A percentile compares a stretch with the other conserved stretches of the same genome.
Conservation (phyloP, 2,797 vertebrate genomes). For the Gymnothorax reevesii region DNA sequence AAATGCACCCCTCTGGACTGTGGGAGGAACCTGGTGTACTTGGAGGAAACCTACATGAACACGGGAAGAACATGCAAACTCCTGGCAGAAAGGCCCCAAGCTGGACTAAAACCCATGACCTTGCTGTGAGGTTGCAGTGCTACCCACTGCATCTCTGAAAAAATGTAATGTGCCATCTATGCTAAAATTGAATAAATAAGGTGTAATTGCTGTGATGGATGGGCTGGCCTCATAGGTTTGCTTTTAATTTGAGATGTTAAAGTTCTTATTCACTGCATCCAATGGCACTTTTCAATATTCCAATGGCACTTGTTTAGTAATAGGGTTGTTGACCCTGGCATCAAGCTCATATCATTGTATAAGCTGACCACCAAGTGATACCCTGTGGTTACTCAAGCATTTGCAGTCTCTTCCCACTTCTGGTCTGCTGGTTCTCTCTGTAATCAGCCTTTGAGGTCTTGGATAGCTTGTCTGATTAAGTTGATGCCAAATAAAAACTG, state of each 20-base stretch:
- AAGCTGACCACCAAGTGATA: background rate
- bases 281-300: background rate
- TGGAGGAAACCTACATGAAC: too few species aligned
- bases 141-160: too few species aligned
- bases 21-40: too few species aligned
- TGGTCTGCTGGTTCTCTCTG: background rate
- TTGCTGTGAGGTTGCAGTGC: too few species aligned
- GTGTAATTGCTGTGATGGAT: background rate
- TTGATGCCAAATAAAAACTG: background rate
- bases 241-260: background rate
- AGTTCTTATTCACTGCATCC: background rate
- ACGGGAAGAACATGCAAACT: too few species aligned
- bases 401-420: background rate
- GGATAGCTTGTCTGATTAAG: background rate
- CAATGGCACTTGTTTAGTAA: background rate
- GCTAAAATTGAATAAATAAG: too few species aligned
- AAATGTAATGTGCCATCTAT: too few species aligned
- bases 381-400: background rate
- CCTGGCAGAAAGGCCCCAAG: too few species aligned
- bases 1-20: too few species aligned
- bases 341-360: background rate
- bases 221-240: background rate
- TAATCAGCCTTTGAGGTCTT: background rate
- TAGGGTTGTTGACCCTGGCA: background rate
- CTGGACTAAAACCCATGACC: too few species aligned